Evolutionary conservation across 2,797 vertebrate genomes (phyloP).

Genomic region (Poeciliopsis paucimaculata): DNA sequence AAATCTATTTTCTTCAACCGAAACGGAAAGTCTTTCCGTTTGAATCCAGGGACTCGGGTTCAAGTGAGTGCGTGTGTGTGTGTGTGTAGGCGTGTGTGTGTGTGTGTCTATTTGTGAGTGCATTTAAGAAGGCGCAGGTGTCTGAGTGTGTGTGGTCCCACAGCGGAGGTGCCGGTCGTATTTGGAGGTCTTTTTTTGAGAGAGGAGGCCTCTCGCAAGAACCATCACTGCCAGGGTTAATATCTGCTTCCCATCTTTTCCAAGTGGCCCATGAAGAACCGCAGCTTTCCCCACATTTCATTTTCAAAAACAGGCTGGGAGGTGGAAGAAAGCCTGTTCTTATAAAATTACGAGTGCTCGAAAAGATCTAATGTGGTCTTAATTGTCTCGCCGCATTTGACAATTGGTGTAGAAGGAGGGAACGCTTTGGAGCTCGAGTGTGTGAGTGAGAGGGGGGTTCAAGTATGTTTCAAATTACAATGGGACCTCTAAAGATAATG

Average conservation of each 20-base stretch:
- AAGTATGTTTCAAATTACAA: constrained; percentile 84
- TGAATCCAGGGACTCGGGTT: constrained; percentile 24
- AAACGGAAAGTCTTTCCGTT: constrained; percentile 29
- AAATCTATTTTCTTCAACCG: constrained; percentile 15
- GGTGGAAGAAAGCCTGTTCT: constrained; percentile 68
- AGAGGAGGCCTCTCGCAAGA: constrained; percentile 75
- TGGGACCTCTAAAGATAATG: constrained; percentile 70
- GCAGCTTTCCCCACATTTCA: constrained; percentile 71
- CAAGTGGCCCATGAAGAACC: constrained; percentile 80
- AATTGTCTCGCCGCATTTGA: constrained; percentile 82
- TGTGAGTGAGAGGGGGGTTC: constrained; percentile 42
- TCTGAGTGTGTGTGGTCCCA: constrained; percentile 73
- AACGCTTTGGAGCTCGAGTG: constrained; percentile 51
- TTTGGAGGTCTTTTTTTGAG: constrained; percentile 47
- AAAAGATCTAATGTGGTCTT: constrained; percentile 88
- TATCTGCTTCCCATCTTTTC: constrained; percentile 86
- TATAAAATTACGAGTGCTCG: constrained; percentile 87
- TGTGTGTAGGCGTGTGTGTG: constrained; percentile 56
- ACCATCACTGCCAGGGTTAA: constrained; percentile 78
- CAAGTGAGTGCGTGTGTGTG: constrained; percentile 36
- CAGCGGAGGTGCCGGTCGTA: constrained; percentile 67
- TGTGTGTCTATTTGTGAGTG: constrained; percentile 28
- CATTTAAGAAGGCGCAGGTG: constrained; percentile 57
- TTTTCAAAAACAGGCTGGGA: constrained; percentile 60
- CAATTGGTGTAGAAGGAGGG: constrained; percentile 68